phyloP scores from a whole-genome alignment of 2,888 invertebrate species.

The Hypomecis punctinalis region DNA sequence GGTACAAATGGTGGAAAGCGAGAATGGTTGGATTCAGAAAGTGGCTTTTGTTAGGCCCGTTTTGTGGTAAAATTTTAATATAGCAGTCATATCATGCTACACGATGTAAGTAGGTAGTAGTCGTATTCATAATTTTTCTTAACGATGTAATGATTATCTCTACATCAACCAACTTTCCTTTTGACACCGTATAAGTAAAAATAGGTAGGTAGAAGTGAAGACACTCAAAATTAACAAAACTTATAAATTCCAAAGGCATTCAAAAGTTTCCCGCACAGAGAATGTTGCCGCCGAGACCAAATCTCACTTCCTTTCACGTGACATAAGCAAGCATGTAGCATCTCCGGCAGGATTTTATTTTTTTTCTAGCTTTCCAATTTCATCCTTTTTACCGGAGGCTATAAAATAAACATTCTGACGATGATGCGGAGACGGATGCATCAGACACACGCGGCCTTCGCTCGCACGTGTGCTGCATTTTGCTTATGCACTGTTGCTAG shows the following conservation, averaged over 20 bases:
- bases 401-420: conserved; percentile 68
- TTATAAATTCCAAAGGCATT: conserved; percentile 65
- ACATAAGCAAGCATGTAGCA: conserved; percentile 63
- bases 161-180: too few relatives aligned
- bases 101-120: too few relatives aligned
- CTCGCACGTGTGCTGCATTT: conserved; percentile 70
- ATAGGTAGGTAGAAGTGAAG: too few relatives aligned
- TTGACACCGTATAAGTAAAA: too few relatives aligned
- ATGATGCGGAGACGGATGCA: conserved; percentile 65
- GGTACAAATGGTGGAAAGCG: conserved; percentile 39
- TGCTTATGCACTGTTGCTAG: conserved; percentile 53
- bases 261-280: conserved; percentile 56
- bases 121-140: too few relatives aligned
- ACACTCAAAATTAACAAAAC: conserved; percentile 37
- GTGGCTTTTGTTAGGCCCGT: conserved; percentile 4
- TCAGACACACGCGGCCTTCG: conserved; percentile 61
- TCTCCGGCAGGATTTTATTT: conserved; percentile 52
- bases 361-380: conserved; percentile 59
- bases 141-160: too few relatives aligned
- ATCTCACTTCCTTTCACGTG: conserved; percentile 43
- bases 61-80: background rate
- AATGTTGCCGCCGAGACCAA: conserved; percentile 59
- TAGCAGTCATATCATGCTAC: too few relatives aligned
- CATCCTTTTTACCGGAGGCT: conserved; percentile 58
- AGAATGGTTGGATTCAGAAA: conserved; percentile 5